These are phyloP conservation scores for Lacerta bilineata DNA, from an alignment of 2,797 vertebrate species.

Conservation along the genomic window DNA sequence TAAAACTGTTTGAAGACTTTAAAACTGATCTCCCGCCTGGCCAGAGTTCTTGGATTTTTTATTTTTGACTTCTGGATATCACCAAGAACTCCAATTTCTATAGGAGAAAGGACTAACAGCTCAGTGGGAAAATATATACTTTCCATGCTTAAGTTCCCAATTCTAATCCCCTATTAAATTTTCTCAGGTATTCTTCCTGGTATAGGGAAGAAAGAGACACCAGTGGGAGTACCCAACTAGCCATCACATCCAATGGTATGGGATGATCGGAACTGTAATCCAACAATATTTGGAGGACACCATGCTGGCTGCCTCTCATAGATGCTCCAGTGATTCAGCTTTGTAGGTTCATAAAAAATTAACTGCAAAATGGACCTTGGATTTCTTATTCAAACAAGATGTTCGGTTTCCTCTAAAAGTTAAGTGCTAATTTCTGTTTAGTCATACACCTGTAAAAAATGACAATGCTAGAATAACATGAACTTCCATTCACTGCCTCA, in stretches of 20 bases:
- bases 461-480: not conserved
- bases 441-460: not conserved
- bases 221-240: too few relatives aligned
- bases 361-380: not conserved
- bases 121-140: not conserved
- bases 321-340: not conserved
- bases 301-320: not conserved
- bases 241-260: not conserved
- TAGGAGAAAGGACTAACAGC: too few relatives aligned
- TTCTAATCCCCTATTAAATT: not conserved
- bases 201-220: not conserved
- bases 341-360: not conserved
- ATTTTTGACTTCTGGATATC: too few relatives aligned
- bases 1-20: too few relatives aligned
- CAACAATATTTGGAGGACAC: not conserved
- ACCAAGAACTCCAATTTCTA: too few relatives aligned
- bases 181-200: not conserved
- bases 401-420: not conserved
- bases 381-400: not conserved
- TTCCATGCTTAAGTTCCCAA: not conserved
- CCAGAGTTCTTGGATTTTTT: too few relatives aligned
- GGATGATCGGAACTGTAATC: not conserved
- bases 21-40: too few relatives aligned
- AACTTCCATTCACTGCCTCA: rapidly evolving
- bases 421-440: not conserved